Percentiles rank a stretch among this genome's conserved stretches.
phyloP scores from a whole-genome alignment of 1,140 invertebrate genomes.

The Neodiprion pinetum region DNA sequence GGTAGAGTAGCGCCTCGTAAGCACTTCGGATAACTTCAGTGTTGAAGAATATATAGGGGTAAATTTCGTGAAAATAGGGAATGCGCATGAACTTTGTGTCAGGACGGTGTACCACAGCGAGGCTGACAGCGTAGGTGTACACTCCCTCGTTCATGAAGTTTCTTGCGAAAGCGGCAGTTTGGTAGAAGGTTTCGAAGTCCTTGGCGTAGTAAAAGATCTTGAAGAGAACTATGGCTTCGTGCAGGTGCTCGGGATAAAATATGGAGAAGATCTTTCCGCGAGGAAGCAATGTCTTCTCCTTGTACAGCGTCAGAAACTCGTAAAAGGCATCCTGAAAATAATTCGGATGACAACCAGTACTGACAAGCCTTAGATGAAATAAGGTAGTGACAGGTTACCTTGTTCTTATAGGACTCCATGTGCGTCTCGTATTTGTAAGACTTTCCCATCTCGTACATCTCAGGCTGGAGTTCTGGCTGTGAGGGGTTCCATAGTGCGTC shows the following conservation, averaged over 20 bases:
- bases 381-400: constrained; percentile 32
- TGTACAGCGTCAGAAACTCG: constrained; percentile 65
- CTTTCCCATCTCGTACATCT: constrained; percentile 61
- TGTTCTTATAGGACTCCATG: constrained; percentile 57
- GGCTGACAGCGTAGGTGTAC: constrained; percentile 69
- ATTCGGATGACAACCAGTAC: no score
- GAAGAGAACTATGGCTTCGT: constrained; percentile 70
- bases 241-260: constrained; percentile 67
- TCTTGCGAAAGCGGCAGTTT: constrained; percentile 65
- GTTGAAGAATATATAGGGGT: constrained; percentile 71
- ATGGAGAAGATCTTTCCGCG: constrained; percentile 69
- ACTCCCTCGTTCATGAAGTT: constrained; percentile 68
- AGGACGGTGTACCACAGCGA: constrained; percentile 67
- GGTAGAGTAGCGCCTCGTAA: constrained; percentile 40
- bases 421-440: constrained; percentile 65
- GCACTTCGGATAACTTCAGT: constrained; percentile 66
- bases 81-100: constrained; percentile 68
- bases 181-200: constrained; percentile 58
- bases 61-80: constrained; percentile 73
- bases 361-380: no score
- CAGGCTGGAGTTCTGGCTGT: constrained; percentile 62
- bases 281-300: constrained; percentile 64
- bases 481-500: constrained; percentile 68
- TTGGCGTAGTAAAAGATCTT: constrained; percentile 74
- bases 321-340: constrained; percentile 66